Base-by-base conservation (phyloP, 2,888 invertebrate genomes). In the Temnothorax rugatulus region DNA sequence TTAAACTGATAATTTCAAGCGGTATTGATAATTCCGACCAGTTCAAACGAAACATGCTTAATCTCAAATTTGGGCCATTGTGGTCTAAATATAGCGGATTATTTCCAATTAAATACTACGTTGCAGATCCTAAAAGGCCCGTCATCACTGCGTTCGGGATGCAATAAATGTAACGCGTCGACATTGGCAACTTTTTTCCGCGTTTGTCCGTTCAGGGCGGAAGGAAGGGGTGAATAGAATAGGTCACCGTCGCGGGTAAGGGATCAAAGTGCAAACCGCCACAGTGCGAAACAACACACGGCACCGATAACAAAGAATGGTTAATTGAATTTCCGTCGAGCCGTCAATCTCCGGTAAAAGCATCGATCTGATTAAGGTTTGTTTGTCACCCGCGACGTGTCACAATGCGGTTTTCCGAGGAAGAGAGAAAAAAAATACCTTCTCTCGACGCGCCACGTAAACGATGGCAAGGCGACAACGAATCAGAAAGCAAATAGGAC, bases 301-400 rank as follows among this genome's bases (percentile, higher is more conserved):
- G 4, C 25, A 1, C n/a, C 61, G 41, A 15, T 47, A 54, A 38
- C 74, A 68, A 47, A 61, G 85, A 82, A 76, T 82, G 66, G 64
- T 86, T 88, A 88, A 88, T 88, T 81, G 71, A 85, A 85, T 88
- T 81, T 82, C 75, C 69, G 73, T 73, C 81, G 50, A 41, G 41
- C 44, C 82, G 68, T 85, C 86, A 73, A 86, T 84, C 73, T 79
- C 73, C 54, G 50, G 57, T 47, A 63, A 47, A 82, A 66, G 68
- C 74, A 75, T 66, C 64, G 79, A 66, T 54, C 68, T 71, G 75
- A 69, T 84, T 86, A 86, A 88, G 68, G 38, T 77, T 38, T 41
- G 61, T 59, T 66, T 47, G 38, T n/a, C 21, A 13, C 2, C 5
- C 47, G 34, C 34, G 50, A 75, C 21, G 7, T 66, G 38, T 64